Percentiles rank a stretch among this genome's conserved stretches.
Conservation (phyloP, 1,140 invertebrate genomes). For the Neodiprion fabricii region DNA sequence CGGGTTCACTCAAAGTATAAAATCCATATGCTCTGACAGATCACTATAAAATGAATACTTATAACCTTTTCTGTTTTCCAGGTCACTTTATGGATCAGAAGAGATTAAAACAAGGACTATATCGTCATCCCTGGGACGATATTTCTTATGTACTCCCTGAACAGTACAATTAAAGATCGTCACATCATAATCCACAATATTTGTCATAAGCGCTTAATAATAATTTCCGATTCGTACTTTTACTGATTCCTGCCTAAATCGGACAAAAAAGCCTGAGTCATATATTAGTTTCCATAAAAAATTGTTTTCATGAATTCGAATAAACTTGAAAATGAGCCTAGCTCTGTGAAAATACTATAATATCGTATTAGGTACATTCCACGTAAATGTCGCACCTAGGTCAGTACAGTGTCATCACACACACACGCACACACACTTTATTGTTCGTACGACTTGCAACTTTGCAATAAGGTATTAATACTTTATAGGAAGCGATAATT, state of each 20-base stretch:
- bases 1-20: background rate
- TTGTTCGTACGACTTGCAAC: too few species aligned
- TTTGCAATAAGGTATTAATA: too few species aligned
- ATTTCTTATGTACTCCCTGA: slow-evolving; percentile 97
- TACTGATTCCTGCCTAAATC: background rate
- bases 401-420: background rate
- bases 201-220: slow-evolving; percentile 32
- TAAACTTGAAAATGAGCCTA: too few species aligned
- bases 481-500: too few species aligned
- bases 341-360: too few species aligned
- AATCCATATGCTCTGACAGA: background rate
- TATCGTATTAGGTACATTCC: background rate
- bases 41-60: background rate
- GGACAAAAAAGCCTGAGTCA: too few species aligned
- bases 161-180: slow-evolving; percentile 61
- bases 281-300: too few species aligned
- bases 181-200: slow-evolving; percentile 18
- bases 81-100: slow-evolving; percentile 99
- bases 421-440: background rate
- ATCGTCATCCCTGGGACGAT: slow-evolving; percentile 99
- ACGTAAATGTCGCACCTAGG: background rate
- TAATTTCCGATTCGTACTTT: slow-evolving; percentile 17
- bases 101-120: slow-evolving; percentile 97
- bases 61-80: slow-evolving; percentile 46
- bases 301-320: too few species aligned